Evolutionary conservation across 2,113 vertebrate genomes (phyloP).

Genomic region (Echinops telfairi): DNA sequence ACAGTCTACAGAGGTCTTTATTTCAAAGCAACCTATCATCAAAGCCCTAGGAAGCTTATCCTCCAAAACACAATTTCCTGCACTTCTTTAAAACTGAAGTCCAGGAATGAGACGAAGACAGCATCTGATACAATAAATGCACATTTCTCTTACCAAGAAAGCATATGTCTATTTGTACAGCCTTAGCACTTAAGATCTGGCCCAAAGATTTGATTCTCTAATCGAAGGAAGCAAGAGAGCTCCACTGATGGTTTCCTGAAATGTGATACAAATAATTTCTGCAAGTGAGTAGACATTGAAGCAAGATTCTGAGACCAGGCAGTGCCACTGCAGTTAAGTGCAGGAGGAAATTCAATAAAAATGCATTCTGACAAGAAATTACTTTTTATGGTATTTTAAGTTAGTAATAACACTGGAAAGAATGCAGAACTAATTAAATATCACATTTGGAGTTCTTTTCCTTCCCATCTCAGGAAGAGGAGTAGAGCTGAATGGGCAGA

Average conservation of each 20-base stretch:
- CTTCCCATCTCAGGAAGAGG: constrained; percentile 2
- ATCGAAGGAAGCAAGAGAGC: constrained; percentile 73
- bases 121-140: constrained; percentile 45
- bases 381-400: constrained; percentile 79
- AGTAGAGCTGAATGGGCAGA: constrained; percentile 42
- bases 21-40: constrained; percentile 72
- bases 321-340: constrained; percentile 60
- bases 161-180: constrained; percentile 65
- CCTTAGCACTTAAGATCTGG: constrained; percentile 64
- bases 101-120: constrained; percentile 32
- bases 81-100: constrained; percentile 46
- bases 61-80: constrained; percentile 49
- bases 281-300: constrained; percentile 58
- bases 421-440: constrained; percentile 81
- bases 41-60: constrained; percentile 48
- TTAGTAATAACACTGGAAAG: constrained; percentile 77
- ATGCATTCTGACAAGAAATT: constrained; percentile 80
- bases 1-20: constrained; percentile 59
- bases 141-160: constrained; percentile 61
- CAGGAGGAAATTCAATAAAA: constrained; percentile 81
- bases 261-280: constrained; percentile 71
- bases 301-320: constrained; percentile 23
- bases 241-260: constrained; percentile 79
- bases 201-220: constrained; percentile 72
- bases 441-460: constrained; percentile 46